phyloP scores from a whole-genome alignment of 2,797 vertebrate genomes.

The Glyptemys insculpta region DNA sequence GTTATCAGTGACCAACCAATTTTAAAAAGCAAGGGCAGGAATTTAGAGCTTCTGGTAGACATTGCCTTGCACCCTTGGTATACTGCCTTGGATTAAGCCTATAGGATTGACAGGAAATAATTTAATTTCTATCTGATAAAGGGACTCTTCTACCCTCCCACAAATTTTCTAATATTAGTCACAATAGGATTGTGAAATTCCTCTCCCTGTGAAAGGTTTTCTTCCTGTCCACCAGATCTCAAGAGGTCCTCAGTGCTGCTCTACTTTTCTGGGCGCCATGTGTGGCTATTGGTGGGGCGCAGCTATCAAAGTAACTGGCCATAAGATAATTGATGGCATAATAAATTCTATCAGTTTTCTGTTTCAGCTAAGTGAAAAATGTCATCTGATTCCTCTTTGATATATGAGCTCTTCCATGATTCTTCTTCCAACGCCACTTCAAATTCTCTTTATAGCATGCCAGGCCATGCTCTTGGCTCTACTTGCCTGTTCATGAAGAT shows the following conservation, averaged over 20 bases:
- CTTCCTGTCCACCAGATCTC: fast-evolving
- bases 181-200: not conserved
- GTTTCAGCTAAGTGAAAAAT: not conserved
- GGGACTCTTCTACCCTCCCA: not conserved
- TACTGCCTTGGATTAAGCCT: too few relatives aligned
- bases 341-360: too few relatives aligned
- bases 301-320: not conserved
- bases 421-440: not conserved
- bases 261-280: not conserved
- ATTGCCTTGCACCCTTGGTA: not conserved
- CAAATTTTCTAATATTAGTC: not conserved
- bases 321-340: too few relatives aligned
- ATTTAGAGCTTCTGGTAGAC: not conserved
- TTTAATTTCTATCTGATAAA: not conserved
- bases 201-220: not conserved
- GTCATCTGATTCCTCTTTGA: not conserved
- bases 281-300: not conserved
- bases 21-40: not conserved
- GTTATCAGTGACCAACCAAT: not conserved
- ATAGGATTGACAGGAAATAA: not conserved
- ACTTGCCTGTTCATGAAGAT: not conserved
- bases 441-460: not conserved
- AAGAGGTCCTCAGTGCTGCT: not conserved
- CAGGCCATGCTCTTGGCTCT: not conserved
- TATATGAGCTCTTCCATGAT: not conserved